Conservation (phyloP, 2,797 vertebrate genomes). For the Tolypeutes matacus region DNA sequence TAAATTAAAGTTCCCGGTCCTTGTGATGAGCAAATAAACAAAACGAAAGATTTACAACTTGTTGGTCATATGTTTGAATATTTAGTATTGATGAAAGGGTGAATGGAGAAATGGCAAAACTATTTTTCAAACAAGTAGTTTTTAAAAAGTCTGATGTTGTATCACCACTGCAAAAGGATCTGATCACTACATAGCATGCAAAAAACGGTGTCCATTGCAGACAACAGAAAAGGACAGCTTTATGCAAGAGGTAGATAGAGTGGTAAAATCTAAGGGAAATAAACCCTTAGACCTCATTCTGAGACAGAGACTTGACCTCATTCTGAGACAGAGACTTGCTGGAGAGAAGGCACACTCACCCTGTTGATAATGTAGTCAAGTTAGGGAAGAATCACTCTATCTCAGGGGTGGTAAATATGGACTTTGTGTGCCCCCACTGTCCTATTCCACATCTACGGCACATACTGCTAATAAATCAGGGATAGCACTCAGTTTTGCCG, state of each 20-base stretch:
- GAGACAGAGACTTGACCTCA: neutral
- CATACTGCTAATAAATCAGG: neutral
- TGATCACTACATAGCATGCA: fast-evolving
- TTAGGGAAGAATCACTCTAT: fast-evolving
- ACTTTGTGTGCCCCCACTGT: fast-evolving
- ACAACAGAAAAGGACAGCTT: neutral
- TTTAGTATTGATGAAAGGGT: neutral
- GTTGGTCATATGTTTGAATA: neutral
- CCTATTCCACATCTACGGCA: neutral
- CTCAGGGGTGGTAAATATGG: neutral
- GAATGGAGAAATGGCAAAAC: neutral
- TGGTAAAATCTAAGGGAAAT: neutral
- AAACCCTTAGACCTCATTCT: no score
- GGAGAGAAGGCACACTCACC: fast-evolving
- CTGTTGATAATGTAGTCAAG: fast-evolving
- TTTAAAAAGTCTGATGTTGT: neutral
- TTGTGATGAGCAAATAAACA: neutral
- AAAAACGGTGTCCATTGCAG: neutral
- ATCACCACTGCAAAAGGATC: neutral
- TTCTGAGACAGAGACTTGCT: neutral
- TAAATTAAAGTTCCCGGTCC: fast-evolving
- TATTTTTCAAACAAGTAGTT: neutral
- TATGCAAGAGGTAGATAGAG: no score
- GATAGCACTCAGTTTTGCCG: neutral
- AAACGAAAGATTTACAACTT: neutral